Evolutionary conservation across 1,140 invertebrate genomes (phyloP).

Genomic region (Leptonema lineaticorne): DNA sequence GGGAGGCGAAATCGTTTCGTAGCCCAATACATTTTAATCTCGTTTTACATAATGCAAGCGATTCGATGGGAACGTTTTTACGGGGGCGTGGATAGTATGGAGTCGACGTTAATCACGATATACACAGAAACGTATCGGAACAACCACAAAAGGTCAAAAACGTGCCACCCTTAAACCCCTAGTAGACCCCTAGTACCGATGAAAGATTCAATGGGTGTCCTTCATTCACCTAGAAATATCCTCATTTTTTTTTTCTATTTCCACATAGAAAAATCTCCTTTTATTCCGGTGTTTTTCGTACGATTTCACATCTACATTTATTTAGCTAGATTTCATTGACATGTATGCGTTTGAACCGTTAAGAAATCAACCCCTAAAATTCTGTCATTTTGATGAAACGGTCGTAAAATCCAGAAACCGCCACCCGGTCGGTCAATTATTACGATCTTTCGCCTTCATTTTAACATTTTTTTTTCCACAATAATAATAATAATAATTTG

Average conservation of each 20-base stretch:
- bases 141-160: constrained; percentile 7
- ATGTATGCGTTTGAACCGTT: no score
- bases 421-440: constrained; percentile 12
- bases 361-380: no score
- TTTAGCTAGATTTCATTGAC: no score
- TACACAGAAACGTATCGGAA: not conserved
- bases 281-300: not conserved
- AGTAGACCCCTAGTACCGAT: no score
- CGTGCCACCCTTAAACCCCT: no score
- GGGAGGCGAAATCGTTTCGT: not conserved
- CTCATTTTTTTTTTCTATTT: no score
- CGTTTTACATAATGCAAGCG: not conserved
- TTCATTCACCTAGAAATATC: no score
- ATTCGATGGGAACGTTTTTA: constrained; percentile 3
- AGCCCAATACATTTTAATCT: constrained; percentile 1
- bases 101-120: not conserved
- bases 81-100: not conserved
- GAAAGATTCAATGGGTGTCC: constrained; percentile 17
- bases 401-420: constrained; percentile 23
- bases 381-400: constrained; percentile 24
- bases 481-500: no score
- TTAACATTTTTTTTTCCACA: no score
- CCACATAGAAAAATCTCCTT: not conserved
- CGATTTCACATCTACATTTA: no score
- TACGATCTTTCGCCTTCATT: not conserved